These are phyloP conservation scores for Platycheirus rosarum DNA, from an alignment of 2,888 invertebrate species.

Conservation along the genomic window DNA sequence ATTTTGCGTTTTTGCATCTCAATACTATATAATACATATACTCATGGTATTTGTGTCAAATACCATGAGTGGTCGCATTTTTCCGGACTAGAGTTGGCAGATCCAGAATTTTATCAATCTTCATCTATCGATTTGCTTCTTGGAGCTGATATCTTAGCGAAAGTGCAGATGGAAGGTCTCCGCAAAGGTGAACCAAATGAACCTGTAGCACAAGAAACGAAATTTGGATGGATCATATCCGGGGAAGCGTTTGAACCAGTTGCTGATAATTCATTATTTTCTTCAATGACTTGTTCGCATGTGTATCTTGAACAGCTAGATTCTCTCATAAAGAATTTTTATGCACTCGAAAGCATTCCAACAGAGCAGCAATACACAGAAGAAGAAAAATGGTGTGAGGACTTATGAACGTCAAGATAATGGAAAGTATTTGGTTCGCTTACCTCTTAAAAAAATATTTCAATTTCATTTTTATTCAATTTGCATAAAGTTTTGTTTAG, in stretches of 20 bases:
- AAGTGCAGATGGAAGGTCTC: slow-evolving; percentile 11
- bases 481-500: too few relatives aligned
- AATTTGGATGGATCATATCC: slow-evolving; percentile 39
- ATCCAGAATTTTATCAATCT: slow-evolving; percentile 34
- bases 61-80: slow-evolving; percentile 1
- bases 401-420: slow-evolving; percentile 28
- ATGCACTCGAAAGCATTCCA: slow-evolving; percentile 22
- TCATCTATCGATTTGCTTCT: slow-evolving; percentile 30
- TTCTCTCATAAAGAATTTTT: slow-evolving; percentile 11
- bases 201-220: slow-evolving; percentile 22
- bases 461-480: too few relatives aligned
- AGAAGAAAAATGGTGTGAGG: slow-evolving; percentile 63
- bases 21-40: too few relatives aligned
- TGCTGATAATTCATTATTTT: background rate
- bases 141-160: slow-evolving; percentile 27
- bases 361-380: slow-evolving; percentile 1
- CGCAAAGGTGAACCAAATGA: slow-evolving; percentile 28
- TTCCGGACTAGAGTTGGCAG: slow-evolving; percentile 34
- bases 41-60: too few relatives aligned
- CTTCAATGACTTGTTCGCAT: slow-evolving; percentile 17
- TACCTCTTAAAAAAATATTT: too few relatives aligned
- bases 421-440: slow-evolving; percentile 45
- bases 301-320: slow-evolving; percentile 22
- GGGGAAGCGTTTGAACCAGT: slow-evolving; percentile 8
- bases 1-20: slow-evolving; percentile 18